A percentile compares a stretch with the other conserved stretches of the same genome.
Conservation (phyloP, 2,113 vertebrate species). For the Neodon shergylaensis region DNA sequence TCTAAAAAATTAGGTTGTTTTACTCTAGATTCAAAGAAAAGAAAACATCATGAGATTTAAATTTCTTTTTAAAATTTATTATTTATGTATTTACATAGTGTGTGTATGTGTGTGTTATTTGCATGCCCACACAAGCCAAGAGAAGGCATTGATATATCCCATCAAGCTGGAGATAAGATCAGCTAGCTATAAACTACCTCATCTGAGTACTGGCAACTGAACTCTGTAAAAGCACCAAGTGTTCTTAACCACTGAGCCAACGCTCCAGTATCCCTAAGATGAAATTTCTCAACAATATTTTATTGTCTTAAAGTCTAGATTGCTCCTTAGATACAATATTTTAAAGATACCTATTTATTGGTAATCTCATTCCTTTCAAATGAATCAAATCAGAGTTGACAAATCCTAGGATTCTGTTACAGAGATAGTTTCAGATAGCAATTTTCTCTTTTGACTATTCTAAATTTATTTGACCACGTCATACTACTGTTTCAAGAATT, state of each 20-base stretch:
- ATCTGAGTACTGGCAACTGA: not conserved
- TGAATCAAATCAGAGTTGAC: not conserved
- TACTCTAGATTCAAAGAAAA: slow-evolving; percentile 1
- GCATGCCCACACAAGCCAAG: not conserved
- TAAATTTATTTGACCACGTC: slow-evolving; percentile 38
- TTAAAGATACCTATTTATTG: not conserved
- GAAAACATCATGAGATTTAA: not conserved
- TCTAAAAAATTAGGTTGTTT: slow-evolving; percentile 25
- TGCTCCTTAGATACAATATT: slow-evolving; percentile 41
- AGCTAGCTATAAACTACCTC: not conserved
- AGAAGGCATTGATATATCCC: not conserved
- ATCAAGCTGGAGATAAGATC: not conserved
- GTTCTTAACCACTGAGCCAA: not conserved
- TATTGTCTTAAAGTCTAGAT: not conserved
- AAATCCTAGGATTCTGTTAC: not conserved
- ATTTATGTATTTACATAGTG: not conserved
- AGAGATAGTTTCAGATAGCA: not conserved
- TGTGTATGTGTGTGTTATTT: not conserved
- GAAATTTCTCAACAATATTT: slow-evolving; percentile 35
- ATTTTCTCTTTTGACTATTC: not conserved
- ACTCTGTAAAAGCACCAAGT: not conserved
- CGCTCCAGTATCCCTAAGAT: not conserved
- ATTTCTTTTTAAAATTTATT: not conserved
- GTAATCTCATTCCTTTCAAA: slow-evolving; percentile 37
- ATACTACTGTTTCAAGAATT: slow-evolving; percentile 42